Conservation (phyloP, 2,888 invertebrate genomes). For the Apocheima hispidaria region DNA sequence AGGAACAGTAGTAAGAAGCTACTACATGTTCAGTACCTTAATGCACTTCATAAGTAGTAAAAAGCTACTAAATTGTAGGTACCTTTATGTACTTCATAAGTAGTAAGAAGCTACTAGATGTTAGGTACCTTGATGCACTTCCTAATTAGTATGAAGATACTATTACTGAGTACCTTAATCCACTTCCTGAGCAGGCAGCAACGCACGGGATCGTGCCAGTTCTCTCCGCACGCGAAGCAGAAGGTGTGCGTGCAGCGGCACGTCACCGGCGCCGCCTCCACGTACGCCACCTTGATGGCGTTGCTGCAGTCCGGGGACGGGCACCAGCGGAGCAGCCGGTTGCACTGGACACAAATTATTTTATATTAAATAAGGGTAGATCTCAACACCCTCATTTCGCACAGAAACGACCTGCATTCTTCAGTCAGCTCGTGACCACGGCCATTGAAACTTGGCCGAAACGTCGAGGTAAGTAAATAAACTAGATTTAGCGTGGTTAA, state of each 20-base stretch:
- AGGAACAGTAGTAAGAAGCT: too few species aligned
- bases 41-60: slow-evolving; percentile 97
- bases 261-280: slow-evolving; percentile 95
- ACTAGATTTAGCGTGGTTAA: too few species aligned
- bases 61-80: too few species aligned
- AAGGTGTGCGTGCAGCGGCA: slow-evolving; percentile 97
- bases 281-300: slow-evolving; percentile 96
- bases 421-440: too few species aligned
- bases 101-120: too few species aligned
- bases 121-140: slow-evolving; percentile 95
- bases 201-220: slow-evolving; percentile 99
- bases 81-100: slow-evolving; percentile 97
- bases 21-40: slow-evolving; percentile 87
- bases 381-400: too few species aligned
- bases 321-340: slow-evolving; percentile 98
- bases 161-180: slow-evolving; percentile 91
- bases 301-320: slow-evolving; percentile 99
- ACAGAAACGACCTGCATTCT: too few species aligned
- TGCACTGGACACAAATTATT: slow-evolving; percentile 93
- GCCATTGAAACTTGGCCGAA: too few species aligned
- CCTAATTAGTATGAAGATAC: too few species aligned
- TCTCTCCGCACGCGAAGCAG: slow-evolving; percentile 98
- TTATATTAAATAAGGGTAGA: too few species aligned
- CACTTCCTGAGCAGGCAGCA: slow-evolving; percentile 97
- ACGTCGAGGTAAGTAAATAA: too few species aligned